Conservation (phyloP, 2,797 vertebrate genomes). For the Microctenopoma lineatum region DNA sequence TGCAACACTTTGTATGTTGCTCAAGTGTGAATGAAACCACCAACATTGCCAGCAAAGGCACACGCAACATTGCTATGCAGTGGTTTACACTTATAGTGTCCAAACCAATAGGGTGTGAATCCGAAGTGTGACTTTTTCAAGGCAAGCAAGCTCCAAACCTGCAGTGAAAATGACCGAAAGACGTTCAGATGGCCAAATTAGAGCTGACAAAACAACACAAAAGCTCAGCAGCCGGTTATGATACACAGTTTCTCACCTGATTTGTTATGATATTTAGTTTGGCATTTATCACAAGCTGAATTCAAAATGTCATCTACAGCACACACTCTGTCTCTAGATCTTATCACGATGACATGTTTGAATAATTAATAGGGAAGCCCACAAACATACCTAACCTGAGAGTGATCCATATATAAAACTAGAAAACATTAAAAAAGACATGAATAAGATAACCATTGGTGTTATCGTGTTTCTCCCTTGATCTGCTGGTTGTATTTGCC, state of each 20-base stretch:
- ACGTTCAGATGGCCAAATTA: neutral
- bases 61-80: neutral
- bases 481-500: neutral
- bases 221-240: neutral
- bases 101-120: neutral
- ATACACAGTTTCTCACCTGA: constrained; percentile 3
- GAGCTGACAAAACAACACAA: neutral
- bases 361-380: neutral
- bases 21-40: neutral
- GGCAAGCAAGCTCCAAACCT: neutral
- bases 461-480: too few relatives aligned
- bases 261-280: neutral
- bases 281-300: neutral
- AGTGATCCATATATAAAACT: neutral
- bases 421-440: neutral
- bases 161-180: neutral
- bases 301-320: neutral
- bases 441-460: too few relatives aligned
- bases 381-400: neutral
- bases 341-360: neutral
- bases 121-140: neutral
- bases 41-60: neutral
- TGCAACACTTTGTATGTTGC: neutral
- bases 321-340: neutral
- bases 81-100: neutral